A percentile compares a stretch with the other conserved stretches of the same genome.
These are phyloP conservation scores for Polymixis flavicincta DNA, from an alignment of 2,888 invertebrate genomes.

Conservation along the genomic window DNA sequence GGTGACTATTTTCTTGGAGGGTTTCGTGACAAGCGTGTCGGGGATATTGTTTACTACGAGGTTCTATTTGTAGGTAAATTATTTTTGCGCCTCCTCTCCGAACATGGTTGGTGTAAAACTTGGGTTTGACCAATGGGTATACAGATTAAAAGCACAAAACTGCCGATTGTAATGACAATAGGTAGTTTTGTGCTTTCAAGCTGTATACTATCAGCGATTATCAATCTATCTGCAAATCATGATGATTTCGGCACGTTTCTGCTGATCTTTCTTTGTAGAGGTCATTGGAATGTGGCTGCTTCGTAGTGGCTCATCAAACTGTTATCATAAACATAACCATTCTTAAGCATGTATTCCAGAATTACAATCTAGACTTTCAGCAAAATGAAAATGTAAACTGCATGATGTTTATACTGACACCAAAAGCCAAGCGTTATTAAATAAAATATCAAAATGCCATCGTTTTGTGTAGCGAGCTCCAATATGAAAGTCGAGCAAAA, in stretches of 20 bases:
- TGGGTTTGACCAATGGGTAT: neutral
- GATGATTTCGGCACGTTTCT: neutral
- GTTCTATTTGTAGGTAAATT: neutral
- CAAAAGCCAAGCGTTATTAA: conserved; percentile 25
- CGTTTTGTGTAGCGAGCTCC: conserved; percentile 23
- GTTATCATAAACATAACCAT: too few relatives aligned
- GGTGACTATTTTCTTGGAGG: conserved; percentile 32
- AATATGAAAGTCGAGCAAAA: conserved; percentile 15
- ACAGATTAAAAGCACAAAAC: too few relatives aligned
- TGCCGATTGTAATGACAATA: too few relatives aligned
- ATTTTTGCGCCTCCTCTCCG: too few relatives aligned
- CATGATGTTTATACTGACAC: conserved; percentile 3
- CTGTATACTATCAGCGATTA: too few relatives aligned
- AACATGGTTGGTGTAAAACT: neutral
- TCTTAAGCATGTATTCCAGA: neutral
- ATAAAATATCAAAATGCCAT: conserved; percentile 44
- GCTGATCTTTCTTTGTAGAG: too few relatives aligned
- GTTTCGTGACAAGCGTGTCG: conserved; percentile 8
- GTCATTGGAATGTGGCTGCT: neutral
- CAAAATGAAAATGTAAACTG: conserved; percentile 12
- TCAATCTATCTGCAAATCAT: neutral
- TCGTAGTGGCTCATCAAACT: too few relatives aligned
- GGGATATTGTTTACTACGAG: conserved; percentile 15
- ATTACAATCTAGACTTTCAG: neutral
- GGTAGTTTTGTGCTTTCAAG: neutral